These are phyloP conservation scores for Crossocerus cetratus DNA, from an alignment of 2,888 invertebrate genomes.

Conservation along the genomic window DNA sequence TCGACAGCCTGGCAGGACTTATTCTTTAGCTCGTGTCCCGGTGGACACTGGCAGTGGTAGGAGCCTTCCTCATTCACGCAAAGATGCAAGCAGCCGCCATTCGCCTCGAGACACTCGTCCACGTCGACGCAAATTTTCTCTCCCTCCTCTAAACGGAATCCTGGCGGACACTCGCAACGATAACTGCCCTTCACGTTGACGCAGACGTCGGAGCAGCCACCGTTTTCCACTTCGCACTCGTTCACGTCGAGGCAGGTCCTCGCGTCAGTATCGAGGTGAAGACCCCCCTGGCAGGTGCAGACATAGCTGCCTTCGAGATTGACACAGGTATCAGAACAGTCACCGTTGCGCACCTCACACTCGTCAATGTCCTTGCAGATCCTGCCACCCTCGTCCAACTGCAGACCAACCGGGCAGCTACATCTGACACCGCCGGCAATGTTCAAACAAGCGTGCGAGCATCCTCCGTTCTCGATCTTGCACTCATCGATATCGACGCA, in stretches of 20 bases:
- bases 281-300: slow-evolving; percentile 79
- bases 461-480: slow-evolving; percentile 80
- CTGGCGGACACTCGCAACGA: slow-evolving; percentile 68
- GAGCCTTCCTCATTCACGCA: slow-evolving; percentile 79
- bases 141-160: slow-evolving; percentile 75
- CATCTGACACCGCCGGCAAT: slow-evolving; percentile 78
- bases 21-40: slow-evolving; percentile 65
- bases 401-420: slow-evolving; percentile 77
- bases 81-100: slow-evolving; percentile 77
- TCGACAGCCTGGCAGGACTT: slow-evolving; percentile 55
- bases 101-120: slow-evolving; percentile 69
- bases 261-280: slow-evolving; percentile 59
- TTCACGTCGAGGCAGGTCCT: slow-evolving; percentile 75
- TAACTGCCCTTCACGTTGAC: slow-evolving; percentile 52
- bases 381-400: slow-evolving; percentile 59
- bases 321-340: slow-evolving; percentile 77
- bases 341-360: slow-evolving; percentile 68
- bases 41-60: slow-evolving; percentile 76
- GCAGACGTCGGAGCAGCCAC: slow-evolving; percentile 75
- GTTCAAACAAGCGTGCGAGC: slow-evolving; percentile 82
- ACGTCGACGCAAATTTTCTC: slow-evolving; percentile 75
- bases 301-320: slow-evolving; percentile 78
- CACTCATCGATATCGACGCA: slow-evolving; percentile 79
- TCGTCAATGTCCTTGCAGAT: slow-evolving; percentile 75
- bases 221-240: slow-evolving; percentile 72